A percentile compares a stretch with the other conserved stretches of the same genome.
Evolutionary conservation across 2,888 invertebrate genomes (phyloP).

Genomic region (Phyllotreta striolata): DNA sequence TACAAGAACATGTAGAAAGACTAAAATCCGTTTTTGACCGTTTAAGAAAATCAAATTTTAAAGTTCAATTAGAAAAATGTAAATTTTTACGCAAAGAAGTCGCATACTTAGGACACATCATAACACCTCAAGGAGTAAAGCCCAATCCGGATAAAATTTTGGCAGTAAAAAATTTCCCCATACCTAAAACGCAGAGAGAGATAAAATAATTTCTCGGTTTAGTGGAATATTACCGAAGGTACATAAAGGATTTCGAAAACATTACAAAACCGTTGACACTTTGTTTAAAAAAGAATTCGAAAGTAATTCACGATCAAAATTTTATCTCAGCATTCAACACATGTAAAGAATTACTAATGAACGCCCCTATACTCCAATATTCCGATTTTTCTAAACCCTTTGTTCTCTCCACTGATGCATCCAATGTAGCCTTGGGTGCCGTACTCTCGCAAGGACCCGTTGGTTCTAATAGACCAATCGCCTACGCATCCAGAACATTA

Average conservation of each 20-base stretch:
- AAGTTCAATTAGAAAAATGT: conserved; percentile 39
- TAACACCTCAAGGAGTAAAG: background rate
- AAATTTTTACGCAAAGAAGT: conserved; percentile 18
- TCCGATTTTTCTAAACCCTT: conserved; percentile 45
- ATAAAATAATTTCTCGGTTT: conserved; percentile 19
- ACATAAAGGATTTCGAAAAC: conserved; percentile 39
- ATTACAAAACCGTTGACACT: conserved; percentile 23
- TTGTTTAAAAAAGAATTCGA: background rate
- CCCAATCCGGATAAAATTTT: background rate
- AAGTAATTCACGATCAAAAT: conserved; percentile 11
- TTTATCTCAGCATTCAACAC: background rate
- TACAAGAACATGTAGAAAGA: conserved; percentile 47
- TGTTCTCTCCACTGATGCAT: conserved; percentile 44
- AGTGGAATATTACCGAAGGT: conserved; percentile 40
- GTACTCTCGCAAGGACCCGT: conserved; percentile 41
- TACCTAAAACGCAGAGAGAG: background rate
- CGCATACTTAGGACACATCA: background rate
- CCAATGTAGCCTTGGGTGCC: conserved; percentile 42
- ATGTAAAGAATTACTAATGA: background rate
- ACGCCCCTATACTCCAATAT: conserved; percentile 31
- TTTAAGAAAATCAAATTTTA: conserved; percentile 37
- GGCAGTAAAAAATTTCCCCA: conserved; percentile 1
- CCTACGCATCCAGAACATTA: conserved; percentile 37
- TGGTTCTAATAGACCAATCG: conserved; percentile 36
- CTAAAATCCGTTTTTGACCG: conserved; percentile 43